Conservation (phyloP, 1,140 invertebrate species). For the Palaemon carinicauda region DNA sequence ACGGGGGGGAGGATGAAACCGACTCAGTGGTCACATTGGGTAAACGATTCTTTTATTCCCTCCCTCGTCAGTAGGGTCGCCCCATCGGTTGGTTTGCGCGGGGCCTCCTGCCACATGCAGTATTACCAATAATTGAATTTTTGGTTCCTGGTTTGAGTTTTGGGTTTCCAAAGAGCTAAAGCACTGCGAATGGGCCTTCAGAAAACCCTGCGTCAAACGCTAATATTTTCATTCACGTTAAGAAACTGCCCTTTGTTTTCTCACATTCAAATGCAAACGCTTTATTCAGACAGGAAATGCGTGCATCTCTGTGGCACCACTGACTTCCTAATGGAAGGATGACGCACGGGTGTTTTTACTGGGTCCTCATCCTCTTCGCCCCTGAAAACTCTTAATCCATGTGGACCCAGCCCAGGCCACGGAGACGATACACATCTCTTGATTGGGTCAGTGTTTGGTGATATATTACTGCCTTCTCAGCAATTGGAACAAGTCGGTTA, state of each 20-base stretch:
- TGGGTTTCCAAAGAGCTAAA: no score
- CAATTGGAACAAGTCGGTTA: no score
- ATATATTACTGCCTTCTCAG: not conserved
- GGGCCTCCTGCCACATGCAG: slow-evolving; percentile 15
- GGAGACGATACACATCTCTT: slow-evolving; percentile 24
- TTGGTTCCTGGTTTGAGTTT: not conserved
- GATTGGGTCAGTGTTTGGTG: slow-evolving; percentile 27
- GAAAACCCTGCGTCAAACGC: not conserved
- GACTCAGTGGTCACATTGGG: slow-evolving; percentile 45
- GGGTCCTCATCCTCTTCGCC: not conserved
- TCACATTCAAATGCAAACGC: no score
- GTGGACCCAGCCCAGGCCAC: slow-evolving; percentile 23
- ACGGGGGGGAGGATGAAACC: slow-evolving; percentile 23
- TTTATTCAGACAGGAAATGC: no score
- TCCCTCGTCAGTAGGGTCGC: slow-evolving; percentile 45
- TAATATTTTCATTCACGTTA: not conserved
- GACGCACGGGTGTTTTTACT: slow-evolving; percentile 43
- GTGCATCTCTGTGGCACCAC: slow-evolving; percentile 33
- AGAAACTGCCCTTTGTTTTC: no score
- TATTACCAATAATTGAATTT: not conserved
- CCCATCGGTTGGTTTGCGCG: slow-evolving; percentile 2
- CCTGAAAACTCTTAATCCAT: slow-evolving; percentile 42
- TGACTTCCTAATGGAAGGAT: not conserved
- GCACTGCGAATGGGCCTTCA: not conserved
- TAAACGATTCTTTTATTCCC: slow-evolving; percentile 53